Base-by-base conservation (phyloP, 2,797 vertebrate species). In the Xenopus petersii region DNA sequence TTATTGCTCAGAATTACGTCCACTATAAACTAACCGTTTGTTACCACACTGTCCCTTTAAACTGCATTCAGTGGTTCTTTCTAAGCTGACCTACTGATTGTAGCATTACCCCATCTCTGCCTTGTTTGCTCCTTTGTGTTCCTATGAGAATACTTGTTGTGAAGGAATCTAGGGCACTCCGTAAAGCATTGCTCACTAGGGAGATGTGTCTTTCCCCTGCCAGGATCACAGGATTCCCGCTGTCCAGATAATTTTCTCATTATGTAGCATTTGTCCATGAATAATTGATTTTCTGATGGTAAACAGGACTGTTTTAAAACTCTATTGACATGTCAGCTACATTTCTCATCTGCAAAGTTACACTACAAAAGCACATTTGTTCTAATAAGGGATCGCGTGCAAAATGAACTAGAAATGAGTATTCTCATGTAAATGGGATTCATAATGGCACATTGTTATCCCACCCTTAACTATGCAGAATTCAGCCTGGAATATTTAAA, bases 251-350 rank as follows among this genome's bases (percentile, higher is more conserved):
- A 78, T 78, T 68, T 67, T 42, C 61, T 73, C 70, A 77, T 77
- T 77, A 77, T 77, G 65, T 73, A 65, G 66, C 76, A 78, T 70
- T 78, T 73, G 71, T 70, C 66, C 76, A 73, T 51, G 76, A 70
- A 73, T 78, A 78, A 78, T 78, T 73, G 76, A 78, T 78, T 78
- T 73, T 64, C 71, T 69, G 66, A 78, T 73, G 60, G 65, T 78
- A 72, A 78, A 78, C 64, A 69, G 61, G 66, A 51, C 47, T 26
- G 49, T 58, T 63, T 51, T 21, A 73, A 73, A 64, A 55, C 65
- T 66, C 65, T 59, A 49, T 17, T 58, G 75, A 70, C 56, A 48
- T 36, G 51, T 36, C 71, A 78, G 46, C 60, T 49, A 48, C 63
- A 59, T 68, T 65, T 48, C 66, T 63, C 51, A 47, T 33, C 48